A percentile compares a stretch with the other conserved stretches of the same genome.
phyloP scores from a whole-genome alignment of 2,113 vertebrate species.

The Athene cunicularia region DNA sequence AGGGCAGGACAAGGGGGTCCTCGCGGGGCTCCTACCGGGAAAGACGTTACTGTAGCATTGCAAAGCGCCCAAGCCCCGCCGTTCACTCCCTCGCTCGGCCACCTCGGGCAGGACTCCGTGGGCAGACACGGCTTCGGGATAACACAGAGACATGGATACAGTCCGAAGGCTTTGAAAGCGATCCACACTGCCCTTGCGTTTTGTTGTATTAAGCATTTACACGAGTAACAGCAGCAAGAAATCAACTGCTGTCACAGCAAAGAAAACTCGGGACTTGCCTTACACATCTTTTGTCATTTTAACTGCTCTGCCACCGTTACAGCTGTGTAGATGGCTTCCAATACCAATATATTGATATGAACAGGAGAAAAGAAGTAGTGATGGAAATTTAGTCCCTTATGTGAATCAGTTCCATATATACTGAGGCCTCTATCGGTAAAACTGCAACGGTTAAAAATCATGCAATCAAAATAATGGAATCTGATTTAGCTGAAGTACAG shows the following conservation, averaged over 20 bases:
- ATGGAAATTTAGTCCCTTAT: accelerated
- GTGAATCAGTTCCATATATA: background rate
- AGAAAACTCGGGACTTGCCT: background rate
- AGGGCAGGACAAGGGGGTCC: slow-evolving; percentile 26
- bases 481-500: background rate
- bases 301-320: background rate
- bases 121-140: background rate
- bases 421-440: background rate
- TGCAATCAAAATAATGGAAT: background rate
- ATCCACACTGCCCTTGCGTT: accelerated
- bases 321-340: background rate
- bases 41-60: slow-evolving; percentile 60
- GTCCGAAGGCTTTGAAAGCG: accelerated
- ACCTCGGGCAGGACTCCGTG: accelerated
- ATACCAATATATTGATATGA: too few species aligned
- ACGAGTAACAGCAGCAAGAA: too few species aligned
- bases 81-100: background rate
- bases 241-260: too few species aligned
- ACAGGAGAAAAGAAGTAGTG: background rate
- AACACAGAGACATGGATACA: accelerated
- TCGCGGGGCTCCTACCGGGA: slow-evolving; percentile 70
- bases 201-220: accelerated
- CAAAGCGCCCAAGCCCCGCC: slow-evolving; percentile 22
- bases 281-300: accelerated
- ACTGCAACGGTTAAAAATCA: background rate